Base-by-base conservation (phyloP, 1,140 invertebrate species). In the Hestina assimilis region DNA sequence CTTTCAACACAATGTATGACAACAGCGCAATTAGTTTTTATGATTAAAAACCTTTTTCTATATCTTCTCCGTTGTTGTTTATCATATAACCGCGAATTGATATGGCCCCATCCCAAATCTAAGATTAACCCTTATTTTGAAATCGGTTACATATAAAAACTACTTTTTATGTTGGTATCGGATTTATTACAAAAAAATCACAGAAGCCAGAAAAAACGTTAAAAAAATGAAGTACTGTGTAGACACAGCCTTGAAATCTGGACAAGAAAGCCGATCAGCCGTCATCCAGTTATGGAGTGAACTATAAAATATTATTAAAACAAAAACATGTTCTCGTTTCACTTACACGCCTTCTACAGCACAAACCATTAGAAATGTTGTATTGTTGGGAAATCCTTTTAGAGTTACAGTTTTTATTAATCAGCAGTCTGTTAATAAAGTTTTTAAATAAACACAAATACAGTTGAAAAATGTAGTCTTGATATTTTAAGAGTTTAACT, bases 231-330 rank as follows among this genome's bases (percentile, higher is more conserved):
- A 15, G 6, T 12, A 24, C 35, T 28, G 19, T 66, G 50, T 67
- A 52, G 45, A 54, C 45, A 48, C 62, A 57, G 42, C 69, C 51
- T 74, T 67, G 61, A 54, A 46, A 55, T 53, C 24, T 50, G 46
- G 47, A 62, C 56, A 80, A 78, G 79, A 83, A 84, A 83, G 78
- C 72, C 58, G 69, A 69, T 64, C 64, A 51, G 59, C 53, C 62
- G 40, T 61, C 55, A 47, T 66, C 79, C 78, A 73, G 72, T 79
- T 81, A 76, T 76, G 69, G 76, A 63, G 64, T 67, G 63, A 38
- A 72, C 75, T 85, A 84, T 81, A 72, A 69, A 66, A 79, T 82
- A 82, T 75, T 82, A 77, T 82, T 77, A 70, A 66, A 65, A 83
- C 59, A 85, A 85, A 84, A 82, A 82, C 63, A 71, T 72, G 59